A percentile compares a stretch with the other conserved stretches of the same genome.
Evolutionary conservation across 2,113 vertebrate genomes (phyloP).

Genomic region (Arvicanthis niloticus): DNA sequence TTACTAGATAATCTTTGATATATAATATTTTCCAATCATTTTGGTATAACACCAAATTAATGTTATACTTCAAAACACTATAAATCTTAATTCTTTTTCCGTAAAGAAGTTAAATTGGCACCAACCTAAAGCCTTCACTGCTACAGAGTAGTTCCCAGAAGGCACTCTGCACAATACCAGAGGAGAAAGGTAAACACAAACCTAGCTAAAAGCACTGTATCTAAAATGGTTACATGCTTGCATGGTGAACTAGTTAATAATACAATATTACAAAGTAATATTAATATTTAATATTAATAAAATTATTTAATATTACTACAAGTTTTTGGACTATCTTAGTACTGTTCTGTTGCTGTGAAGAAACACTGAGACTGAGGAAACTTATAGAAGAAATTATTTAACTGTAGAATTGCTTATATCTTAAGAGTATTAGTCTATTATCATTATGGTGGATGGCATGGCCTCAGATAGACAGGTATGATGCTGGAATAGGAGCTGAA

Average conservation of each 20-base stretch:
- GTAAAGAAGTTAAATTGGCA: background rate
- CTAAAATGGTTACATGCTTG: background rate
- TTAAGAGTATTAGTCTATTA: background rate
- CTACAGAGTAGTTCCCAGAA: background rate
- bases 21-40: background rate
- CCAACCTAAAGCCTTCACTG: no score
- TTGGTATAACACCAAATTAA: slow-evolving; percentile 49
- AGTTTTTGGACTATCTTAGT: background rate
- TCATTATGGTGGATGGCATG: background rate
- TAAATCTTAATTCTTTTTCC: slow-evolving; percentile 32
- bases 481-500: background rate
- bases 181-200: background rate
- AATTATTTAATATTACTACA: no score
- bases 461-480: background rate
- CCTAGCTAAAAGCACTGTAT: background rate
- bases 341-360: background rate
- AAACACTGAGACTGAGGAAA: background rate
- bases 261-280: no score
- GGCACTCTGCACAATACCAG: background rate
- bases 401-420: background rate
- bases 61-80: slow-evolving; percentile 34
- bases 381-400: background rate
- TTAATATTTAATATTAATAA: no score
- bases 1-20: fast-evolving
- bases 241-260: background rate